Evolutionary conservation across 1,140 invertebrate genomes (phyloP).

Genomic region (Calliphora vicina): DNA sequence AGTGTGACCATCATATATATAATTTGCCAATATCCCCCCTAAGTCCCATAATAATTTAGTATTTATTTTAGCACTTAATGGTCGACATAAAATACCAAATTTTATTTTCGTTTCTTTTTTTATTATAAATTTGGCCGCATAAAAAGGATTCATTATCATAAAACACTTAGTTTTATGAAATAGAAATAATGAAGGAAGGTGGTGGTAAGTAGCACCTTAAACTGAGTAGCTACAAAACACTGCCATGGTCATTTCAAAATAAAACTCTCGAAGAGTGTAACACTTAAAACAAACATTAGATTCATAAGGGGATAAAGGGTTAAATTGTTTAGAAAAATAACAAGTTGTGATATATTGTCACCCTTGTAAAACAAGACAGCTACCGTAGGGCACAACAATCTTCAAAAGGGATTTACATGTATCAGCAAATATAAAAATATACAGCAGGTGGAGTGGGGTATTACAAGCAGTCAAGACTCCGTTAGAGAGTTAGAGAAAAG

Average conservation of each 20-base stretch:
- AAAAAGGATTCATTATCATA: constrained; percentile 33
- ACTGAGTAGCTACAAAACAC: not conserved
- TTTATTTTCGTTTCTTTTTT: not conserved
- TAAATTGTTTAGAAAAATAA: constrained; percentile 20
- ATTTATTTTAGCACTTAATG: constrained; percentile 35
- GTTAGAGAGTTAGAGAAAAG: not conserved
- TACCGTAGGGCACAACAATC: not conserved
- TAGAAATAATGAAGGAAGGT: not conserved
- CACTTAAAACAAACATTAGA: not conserved
- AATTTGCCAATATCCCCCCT: not conserved
- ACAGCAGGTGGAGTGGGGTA: not conserved
- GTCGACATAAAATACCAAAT: constrained; percentile 18
- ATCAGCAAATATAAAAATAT: not conserved
- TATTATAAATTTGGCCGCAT: not conserved
- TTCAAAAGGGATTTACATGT: constrained; percentile 9
- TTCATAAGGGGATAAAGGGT: not conserved
- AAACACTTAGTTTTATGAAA: constrained; percentile 29
- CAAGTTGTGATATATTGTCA: constrained; percentile 35
- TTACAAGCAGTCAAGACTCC: too few relatives aligned
- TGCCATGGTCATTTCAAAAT: not conserved
- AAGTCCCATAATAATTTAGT: constrained; percentile 27
- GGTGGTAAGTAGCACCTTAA: not conserved
- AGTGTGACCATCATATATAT: not conserved
- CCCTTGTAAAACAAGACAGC: constrained; percentile 22
- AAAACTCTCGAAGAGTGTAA: not conserved